These are phyloP conservation scores for Bombycilla garrulus DNA, from an alignment of 2,113 vertebrate species.

Conservation along the genomic window DNA sequence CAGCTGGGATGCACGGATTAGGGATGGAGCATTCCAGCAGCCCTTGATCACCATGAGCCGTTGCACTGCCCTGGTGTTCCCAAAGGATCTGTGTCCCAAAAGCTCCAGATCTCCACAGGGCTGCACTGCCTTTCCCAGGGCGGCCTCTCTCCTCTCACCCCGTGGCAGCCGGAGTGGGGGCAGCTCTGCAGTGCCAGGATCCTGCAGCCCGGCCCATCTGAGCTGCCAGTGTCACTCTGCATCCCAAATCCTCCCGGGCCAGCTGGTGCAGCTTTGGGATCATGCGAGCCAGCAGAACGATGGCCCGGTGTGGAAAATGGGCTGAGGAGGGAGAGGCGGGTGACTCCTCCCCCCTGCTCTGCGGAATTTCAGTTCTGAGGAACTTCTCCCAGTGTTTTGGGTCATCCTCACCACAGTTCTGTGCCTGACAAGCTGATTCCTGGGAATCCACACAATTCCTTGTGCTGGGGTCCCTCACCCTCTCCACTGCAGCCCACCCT, in stretches of 20 bases:
- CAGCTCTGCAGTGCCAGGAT: not conserved
- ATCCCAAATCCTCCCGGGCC: accelerated
- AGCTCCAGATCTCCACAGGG: not conserved
- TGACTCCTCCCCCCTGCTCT: accelerated
- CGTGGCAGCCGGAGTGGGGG: accelerated
- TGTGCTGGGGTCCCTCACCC: accelerated
- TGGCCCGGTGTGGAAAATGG: accelerated
- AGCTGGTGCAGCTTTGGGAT: not conserved
- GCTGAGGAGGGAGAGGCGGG: accelerated
- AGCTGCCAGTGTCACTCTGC: accelerated
- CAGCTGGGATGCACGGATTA: not conserved
- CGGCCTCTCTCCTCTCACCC: accelerated
- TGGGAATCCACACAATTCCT: not conserved
- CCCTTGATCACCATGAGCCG: not conserved
- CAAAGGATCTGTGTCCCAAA: not conserved
- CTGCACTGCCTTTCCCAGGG: not conserved
- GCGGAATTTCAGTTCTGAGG: accelerated
- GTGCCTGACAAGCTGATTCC: not conserved
- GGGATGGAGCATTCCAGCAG: not conserved
- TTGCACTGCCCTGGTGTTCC: accelerated
- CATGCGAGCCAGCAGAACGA: accelerated
- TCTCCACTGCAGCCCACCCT: not conserved
- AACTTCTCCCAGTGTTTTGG: not conserved
- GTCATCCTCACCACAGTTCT: accelerated
- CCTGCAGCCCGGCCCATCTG: not conserved